Evolutionary conservation across 2,888 invertebrate species (phyloP).

Genomic region (Agrochola litura): DNA sequence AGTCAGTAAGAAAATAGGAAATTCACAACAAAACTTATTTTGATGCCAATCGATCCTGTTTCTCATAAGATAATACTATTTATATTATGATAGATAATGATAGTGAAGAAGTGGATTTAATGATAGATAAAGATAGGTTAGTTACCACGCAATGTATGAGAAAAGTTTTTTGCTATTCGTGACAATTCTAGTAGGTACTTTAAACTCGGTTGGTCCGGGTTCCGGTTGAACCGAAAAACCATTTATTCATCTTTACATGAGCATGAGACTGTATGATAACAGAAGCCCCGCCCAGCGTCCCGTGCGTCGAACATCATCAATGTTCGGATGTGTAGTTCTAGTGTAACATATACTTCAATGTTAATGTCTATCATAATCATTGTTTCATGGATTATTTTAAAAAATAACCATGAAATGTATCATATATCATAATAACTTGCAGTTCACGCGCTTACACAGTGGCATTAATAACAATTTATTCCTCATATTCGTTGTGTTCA

Average conservation of each 20-base stretch:
- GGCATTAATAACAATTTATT: conserved; percentile 86
- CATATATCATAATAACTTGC: conserved; percentile 85
- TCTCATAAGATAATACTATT: not conserved
- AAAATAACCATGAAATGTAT: conserved; percentile 78
- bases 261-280: not conserved
- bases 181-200: not conserved
- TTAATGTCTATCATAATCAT: conserved; percentile 74
- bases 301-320: not conserved
- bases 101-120: not conserved
- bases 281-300: not conserved
- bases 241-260: no score
- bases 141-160: not conserved
- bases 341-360: conserved; percentile 1
- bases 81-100: not conserved
- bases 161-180: not conserved
- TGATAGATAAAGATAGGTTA: not conserved
- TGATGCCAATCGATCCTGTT: not conserved
- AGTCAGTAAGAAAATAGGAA: not conserved
- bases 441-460: conserved; percentile 83
- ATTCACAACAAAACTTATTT: not conserved
- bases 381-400: conserved; percentile 77
- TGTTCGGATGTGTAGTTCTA: not conserved
- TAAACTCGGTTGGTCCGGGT: not conserved
- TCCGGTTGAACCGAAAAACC: not conserved
- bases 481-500: conserved; percentile 63